phyloP scores from a whole-genome alignment of 2,888 invertebrate species.

The Leptinotarsa haldemani region DNA sequence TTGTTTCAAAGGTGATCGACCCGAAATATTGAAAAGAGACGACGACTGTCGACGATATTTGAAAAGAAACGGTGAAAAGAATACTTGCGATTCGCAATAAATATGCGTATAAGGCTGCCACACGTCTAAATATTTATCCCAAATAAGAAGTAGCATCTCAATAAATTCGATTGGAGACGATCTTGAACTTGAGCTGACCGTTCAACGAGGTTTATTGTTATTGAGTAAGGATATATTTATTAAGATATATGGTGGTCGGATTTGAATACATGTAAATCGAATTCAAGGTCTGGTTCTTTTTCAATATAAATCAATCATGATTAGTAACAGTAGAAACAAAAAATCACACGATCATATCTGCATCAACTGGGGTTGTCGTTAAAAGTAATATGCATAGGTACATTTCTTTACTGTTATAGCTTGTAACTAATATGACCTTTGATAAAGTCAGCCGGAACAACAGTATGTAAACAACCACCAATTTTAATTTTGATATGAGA shows the following conservation, averaged over 20 bases:
- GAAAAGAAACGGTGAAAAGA: constrained; percentile 10
- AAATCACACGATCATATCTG: no score
- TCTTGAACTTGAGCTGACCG: constrained; percentile 46
- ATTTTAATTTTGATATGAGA: no score
- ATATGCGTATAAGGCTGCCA: constrained; percentile 22
- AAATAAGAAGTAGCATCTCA: constrained; percentile 34
- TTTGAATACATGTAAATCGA: neutral
- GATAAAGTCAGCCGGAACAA: no score
- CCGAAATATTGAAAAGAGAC: constrained; percentile 10
- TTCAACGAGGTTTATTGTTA: constrained; percentile 33
- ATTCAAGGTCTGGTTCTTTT: neutral
- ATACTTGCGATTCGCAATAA: constrained; percentile 19
- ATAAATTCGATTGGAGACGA: constrained; percentile 36
- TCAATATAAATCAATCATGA: neutral
- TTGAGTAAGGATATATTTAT: constrained; percentile 14
- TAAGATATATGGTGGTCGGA: constrained; percentile 1
- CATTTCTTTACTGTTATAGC: no score
- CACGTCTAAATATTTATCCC: constrained; percentile 38
- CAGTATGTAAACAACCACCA: no score
- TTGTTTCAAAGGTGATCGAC: constrained; percentile 11
- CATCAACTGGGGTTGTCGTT: no score
- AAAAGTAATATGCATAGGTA: no score
- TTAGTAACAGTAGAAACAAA: neutral
- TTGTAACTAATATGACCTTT: no score
- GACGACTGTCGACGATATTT: neutral